A percentile compares a stretch with the other conserved stretches of the same genome.
Evolutionary conservation across 1,140 invertebrate species (phyloP).

Genomic region (fruit fly (Drosophila melanogaster)): DNA sequence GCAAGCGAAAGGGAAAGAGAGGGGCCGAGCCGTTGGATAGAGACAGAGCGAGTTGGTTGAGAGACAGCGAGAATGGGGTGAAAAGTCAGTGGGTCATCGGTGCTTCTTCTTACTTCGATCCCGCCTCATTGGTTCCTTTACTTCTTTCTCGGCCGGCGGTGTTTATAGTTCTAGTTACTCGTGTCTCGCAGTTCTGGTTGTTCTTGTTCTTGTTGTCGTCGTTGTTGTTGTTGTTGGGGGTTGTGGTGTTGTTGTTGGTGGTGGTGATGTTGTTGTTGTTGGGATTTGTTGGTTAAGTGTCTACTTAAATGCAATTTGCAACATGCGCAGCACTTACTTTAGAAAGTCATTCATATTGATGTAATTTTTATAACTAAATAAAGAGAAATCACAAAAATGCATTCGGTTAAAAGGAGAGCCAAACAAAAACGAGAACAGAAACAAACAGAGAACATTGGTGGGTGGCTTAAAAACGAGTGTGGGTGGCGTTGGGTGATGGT

Average conservation of each 20-base stretch:
- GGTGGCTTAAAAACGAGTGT: not conserved
- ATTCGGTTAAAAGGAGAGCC: conserved; percentile 49
- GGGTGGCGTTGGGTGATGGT: not conserved
- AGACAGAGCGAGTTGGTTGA: conserved; percentile 18
- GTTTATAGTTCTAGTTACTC: conserved; percentile 9
- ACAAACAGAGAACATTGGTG: conserved; percentile 11
- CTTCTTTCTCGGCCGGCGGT: conserved; percentile 1
- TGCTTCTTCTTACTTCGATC: conserved; percentile 37
- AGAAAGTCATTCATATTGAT: conserved; percentile 84
- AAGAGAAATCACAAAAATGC: conserved; percentile 59
- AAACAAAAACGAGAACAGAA: conserved; percentile 7
- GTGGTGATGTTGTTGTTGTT: conserved; percentile 22
- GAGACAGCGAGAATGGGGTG: conserved; percentile 50
- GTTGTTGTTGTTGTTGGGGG: conserved; percentile 20
- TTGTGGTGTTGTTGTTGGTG: conserved; percentile 28
- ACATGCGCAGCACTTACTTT: conserved; percentile 72
- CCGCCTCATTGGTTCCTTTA: not conserved
- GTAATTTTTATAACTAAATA: conserved; percentile 84
- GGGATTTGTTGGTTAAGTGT: conserved; percentile 47
- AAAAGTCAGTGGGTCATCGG: conserved; percentile 26
- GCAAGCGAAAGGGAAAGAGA: conserved; percentile 26
- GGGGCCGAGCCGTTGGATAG: conserved; percentile 10
- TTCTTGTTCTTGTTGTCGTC: conserved; percentile 9
- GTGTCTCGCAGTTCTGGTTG: conserved; percentile 17
- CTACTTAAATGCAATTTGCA: conserved; percentile 60